Conservation (phyloP, 2,113 vertebrate genomes). For the Orthonyx spaldingii region DNA sequence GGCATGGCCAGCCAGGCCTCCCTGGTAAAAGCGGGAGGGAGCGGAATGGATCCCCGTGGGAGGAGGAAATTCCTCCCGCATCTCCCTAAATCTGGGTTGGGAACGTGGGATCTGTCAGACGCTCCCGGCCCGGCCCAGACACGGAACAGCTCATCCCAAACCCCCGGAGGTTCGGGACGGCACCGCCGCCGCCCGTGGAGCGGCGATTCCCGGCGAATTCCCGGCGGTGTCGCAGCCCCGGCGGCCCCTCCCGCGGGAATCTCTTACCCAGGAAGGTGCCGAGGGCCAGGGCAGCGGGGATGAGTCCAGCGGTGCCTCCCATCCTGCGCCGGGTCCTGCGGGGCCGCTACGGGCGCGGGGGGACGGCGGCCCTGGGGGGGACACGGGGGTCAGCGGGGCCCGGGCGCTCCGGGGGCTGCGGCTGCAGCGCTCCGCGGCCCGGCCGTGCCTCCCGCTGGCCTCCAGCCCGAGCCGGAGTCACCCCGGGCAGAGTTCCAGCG, state of each 20-base stretch:
- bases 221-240: fast-evolving
- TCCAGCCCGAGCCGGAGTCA: background rate
- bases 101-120: too few species aligned
- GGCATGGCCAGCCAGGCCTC: background rate
- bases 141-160: background rate
- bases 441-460: background rate
- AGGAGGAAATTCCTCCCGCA: background rate
- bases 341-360: background rate
- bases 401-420: too few species aligned
- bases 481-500: background rate
- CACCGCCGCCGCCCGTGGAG: fast-evolving
- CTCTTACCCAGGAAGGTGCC: constrained; percentile 65
- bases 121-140: too few species aligned
- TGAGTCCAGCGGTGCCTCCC: background rate
- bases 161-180: fast-evolving
- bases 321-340: background rate
- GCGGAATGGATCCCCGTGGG: fast-evolving
- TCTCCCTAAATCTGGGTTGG: background rate
- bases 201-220: fast-evolving
- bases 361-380: background rate
- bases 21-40: fast-evolving
- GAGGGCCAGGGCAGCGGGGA: background rate
- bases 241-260: background rate
- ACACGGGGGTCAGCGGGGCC: background rate
- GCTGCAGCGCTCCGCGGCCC: background rate